Base-by-base conservation (phyloP, 2,888 invertebrate genomes). In the Hylaea fasciaria region DNA sequence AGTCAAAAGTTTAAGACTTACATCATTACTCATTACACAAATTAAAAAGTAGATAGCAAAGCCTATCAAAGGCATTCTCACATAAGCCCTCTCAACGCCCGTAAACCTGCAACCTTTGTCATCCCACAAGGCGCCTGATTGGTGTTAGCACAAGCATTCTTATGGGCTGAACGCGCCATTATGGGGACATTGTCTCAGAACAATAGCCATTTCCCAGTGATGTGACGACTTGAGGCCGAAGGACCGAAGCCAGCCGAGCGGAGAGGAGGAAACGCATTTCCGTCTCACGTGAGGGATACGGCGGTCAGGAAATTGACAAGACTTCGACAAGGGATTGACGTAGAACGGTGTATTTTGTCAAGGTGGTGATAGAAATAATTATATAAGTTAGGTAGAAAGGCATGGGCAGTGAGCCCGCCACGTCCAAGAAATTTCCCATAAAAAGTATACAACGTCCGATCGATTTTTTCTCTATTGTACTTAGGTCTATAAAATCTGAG, bases 201-300 rank as follows among this genome's bases (percentile, higher is more conserved):
- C 84, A 86, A 86, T 85, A 66, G 79, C 68, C 58, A 72, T 75
- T 73, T 61, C 71, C 67, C 70, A 71, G 69, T 66, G 77, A 76
- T 74, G 69, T 66, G 77, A 76, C 74, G 68, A 72, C 71, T 73
- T 68, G 66, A 49, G 53, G 51, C 47, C 70, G 62, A 75, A 74
- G 78, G 76, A 74, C 73, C 72, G 72, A 69, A 80, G 62, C 66
- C 84, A 85, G 65, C 78, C 73, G 71, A 81, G 79, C 81, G 84
- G 83, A 85, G 75, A 80, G 73, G 78, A 87, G 82, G 84, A 83
- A 86, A 81, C 83, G 82, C 69, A 82, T 81, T 87, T 89, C 87
- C 87, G 85, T 81, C 77, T 74, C 73, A 76, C 71, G 73, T 71
- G 63, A 66, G 69, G 72, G 74, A 77, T 71, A 71, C 71, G 71